Evolutionary conservation across 2,888 invertebrate genomes (phyloP).

Genomic region (Dioctria rufipes): DNA sequence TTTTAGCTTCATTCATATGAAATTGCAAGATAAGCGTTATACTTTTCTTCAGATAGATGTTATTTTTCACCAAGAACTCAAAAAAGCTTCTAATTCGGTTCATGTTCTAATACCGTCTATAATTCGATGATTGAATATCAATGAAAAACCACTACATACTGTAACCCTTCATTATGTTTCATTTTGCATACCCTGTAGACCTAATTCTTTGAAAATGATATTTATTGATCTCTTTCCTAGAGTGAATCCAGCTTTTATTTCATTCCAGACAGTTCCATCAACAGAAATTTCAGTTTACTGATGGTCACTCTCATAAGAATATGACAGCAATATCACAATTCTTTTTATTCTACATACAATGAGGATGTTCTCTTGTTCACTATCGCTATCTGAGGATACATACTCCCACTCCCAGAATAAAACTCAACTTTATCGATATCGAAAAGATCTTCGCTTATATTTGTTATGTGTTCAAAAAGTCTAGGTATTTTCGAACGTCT

Average conservation of each 20-base stretch:
- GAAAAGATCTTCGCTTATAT: constrained; percentile 32
- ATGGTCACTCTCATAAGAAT: constrained; percentile 20
- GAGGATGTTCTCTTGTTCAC: constrained; percentile 36
- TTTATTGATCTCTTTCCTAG: constrained; percentile 11
- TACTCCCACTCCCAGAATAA: constrained; percentile 5
- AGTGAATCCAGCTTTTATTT: not conserved
- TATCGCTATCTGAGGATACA: constrained; percentile 26
- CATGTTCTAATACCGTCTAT: constrained; percentile 59
- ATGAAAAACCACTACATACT: constrained; percentile 27
- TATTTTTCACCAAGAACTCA: constrained; percentile 47
- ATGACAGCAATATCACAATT: constrained; percentile 24
- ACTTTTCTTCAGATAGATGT: constrained; percentile 26
- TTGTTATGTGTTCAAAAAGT: constrained; percentile 35
- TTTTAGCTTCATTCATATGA: not conserved
- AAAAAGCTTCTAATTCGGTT: constrained; percentile 42
- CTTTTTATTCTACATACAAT: constrained; percentile 18
- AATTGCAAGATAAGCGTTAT: constrained; percentile 26
- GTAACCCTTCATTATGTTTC: constrained; percentile 25
- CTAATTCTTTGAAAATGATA: constrained; percentile 16
- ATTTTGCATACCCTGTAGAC: constrained; percentile 30
- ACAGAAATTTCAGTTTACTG: constrained; percentile 38
- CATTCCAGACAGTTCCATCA: too few relatives aligned
- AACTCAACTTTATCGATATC: constrained; percentile 30
- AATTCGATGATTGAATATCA: constrained; percentile 57
- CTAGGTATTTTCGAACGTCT: constrained; percentile 28